Evolutionary conservation across 2,888 invertebrate species (phyloP).

Genomic region (Acrocera orbiculus): DNA sequence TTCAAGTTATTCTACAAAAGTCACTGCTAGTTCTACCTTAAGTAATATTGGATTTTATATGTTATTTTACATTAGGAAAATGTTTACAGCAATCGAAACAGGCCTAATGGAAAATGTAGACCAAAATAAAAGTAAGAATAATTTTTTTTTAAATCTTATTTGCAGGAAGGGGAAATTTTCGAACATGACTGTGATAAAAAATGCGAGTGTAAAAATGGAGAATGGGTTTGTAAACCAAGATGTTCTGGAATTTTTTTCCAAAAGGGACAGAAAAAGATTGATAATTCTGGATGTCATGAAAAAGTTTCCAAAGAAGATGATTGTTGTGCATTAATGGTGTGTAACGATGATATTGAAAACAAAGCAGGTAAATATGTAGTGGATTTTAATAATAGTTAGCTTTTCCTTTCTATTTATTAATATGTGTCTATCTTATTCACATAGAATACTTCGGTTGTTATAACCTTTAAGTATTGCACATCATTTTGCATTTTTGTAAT

Average conservation of each 20-base stretch:
- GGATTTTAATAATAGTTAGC: slow-evolving; percentile 23
- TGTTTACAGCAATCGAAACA: too few relatives aligned
- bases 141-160: background rate
- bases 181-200: slow-evolving; percentile 58
- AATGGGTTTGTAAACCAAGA: slow-evolving; percentile 52
- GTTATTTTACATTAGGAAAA: too few relatives aligned
- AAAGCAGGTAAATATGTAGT: background rate
- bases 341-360: too few relatives aligned
- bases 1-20: too few relatives aligned
- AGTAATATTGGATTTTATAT: too few relatives aligned
- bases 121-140: too few relatives aligned
- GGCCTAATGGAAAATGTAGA: too few relatives aligned
- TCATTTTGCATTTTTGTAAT: too few relatives aligned
- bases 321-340: slow-evolving; percentile 51
- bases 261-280: slow-evolving; percentile 45
- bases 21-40: too few relatives aligned
- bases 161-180: slow-evolving; percentile 49
- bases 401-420: background rate
- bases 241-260: slow-evolving; percentile 53
- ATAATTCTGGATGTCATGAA: slow-evolving; percentile 57
- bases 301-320: slow-evolving; percentile 50
- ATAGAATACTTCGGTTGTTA: too few relatives aligned
- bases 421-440: background rate
- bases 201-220: slow-evolving; percentile 52
- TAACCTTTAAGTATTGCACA: too few relatives aligned